phyloP scores from a whole-genome alignment of 2,113 vertebrate species.

The Stercorarius parasiticus region DNA sequence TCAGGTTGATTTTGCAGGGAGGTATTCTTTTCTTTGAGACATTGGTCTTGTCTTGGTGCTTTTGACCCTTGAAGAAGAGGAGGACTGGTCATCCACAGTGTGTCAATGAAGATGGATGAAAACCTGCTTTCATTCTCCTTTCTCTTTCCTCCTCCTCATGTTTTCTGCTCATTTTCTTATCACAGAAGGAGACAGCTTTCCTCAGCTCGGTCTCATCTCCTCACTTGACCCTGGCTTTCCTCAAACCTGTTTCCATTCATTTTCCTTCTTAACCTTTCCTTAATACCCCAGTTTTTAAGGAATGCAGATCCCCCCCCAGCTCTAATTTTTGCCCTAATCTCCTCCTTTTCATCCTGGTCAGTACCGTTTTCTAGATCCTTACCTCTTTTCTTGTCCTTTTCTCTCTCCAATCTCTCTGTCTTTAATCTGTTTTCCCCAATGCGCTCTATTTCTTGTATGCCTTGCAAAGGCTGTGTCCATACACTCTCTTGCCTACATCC shows the following conservation, averaged over 20 bases:
- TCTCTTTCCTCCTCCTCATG: background rate
- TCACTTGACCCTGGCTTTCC: background rate
- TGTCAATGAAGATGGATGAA: background rate
- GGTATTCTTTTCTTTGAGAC: background rate
- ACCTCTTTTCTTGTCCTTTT: background rate
- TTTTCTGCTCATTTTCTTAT: background rate
- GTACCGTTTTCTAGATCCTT: background rate
- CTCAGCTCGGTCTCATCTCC: background rate
- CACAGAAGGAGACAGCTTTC: background rate
- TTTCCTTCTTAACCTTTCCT: background rate
- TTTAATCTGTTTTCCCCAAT: background rate
- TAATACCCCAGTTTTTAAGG: background rate
- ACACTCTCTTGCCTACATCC: background rate
- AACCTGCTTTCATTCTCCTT: background rate
- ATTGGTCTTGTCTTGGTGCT: background rate
- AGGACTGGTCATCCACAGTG: background rate
- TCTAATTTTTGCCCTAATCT: background rate
- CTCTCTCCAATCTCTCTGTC: background rate
- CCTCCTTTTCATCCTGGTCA: background rate
- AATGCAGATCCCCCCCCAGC: background rate
- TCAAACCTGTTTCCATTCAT: background rate
- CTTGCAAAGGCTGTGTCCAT: background rate
- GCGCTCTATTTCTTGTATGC: background rate
- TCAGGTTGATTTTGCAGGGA: background rate
- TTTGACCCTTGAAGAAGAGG: background rate